Percentiles rank a stretch among this genome's conserved stretches.
Evolutionary conservation across 1,140 invertebrate species (phyloP).

Genomic region (Linepithema humile): DNA sequence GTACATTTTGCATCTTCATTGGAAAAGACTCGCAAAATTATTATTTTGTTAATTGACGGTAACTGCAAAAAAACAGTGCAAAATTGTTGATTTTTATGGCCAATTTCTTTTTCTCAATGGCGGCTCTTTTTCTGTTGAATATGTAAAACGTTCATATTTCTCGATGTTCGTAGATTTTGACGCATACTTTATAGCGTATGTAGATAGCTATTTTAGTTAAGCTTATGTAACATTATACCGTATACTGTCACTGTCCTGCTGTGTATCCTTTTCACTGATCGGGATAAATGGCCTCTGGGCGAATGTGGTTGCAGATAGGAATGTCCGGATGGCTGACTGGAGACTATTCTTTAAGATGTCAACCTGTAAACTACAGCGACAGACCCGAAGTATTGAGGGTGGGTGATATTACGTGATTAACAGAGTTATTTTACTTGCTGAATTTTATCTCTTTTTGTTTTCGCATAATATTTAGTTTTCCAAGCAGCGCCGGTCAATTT

Average conservation of each 20-base stretch:
- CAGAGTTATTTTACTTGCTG: constrained; percentile 1
- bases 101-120: not conserved
- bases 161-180: not conserved
- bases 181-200: not conserved
- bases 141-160: not conserved
- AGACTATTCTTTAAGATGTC: constrained; percentile 96
- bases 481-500: not conserved
- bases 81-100: not conserved
- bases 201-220: not conserved
- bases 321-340: constrained; percentile 94
- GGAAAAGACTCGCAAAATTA: not conserved
- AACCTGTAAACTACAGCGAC: constrained; percentile 97
- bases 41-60: too few relatives aligned
- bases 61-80: not conserved
- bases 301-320: constrained; percentile 91
- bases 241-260: not conserved
- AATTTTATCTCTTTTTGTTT: not conserved
- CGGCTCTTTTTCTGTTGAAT: not conserved
- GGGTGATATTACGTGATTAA: constrained; percentile 83
- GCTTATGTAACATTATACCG: not conserved
- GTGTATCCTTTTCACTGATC: constrained; percentile 71
- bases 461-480: not conserved
- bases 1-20: not conserved
- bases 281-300: constrained; percentile 79
- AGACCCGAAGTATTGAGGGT: constrained; percentile 95